Evolutionary conservation across 2,888 invertebrate genomes (phyloP), one percentile per base, ranked within the genome.

Genomic region (Apamea epomidion): DNA sequence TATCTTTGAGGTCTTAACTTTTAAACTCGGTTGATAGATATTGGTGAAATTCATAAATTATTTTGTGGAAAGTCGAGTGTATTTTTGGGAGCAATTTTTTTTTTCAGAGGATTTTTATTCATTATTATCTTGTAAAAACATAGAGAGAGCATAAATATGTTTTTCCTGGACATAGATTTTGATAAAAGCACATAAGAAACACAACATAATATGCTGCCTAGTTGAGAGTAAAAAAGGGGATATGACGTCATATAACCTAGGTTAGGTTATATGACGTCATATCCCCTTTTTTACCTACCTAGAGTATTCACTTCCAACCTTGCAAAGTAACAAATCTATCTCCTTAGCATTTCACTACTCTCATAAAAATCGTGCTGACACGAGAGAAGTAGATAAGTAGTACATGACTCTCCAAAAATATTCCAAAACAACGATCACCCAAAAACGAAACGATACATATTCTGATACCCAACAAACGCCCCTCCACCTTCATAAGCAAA

Each of bases 401-500:
- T 51, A 64, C 4, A 37, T 64, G 1, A 48, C 5, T 14, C 16
- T 2, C 0, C 16, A 72, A 72, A 68, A 42, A 70, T 54, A 82
- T 78, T 64, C 18, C 45, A 64, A 64, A 64, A 69, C 58, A 42
- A 70, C 51, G 16, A 18, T 6, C 29, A 21, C 7, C 62, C n/a
- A 60, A 72, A 73, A 77, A 16, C 25, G 21, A 64, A 73, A 21
- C 64, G 29, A 68, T 75, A 78, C 78, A 81, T 74, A 81, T 75
- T 82, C 76, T 51, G 78, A 80, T 78, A 71, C 70, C 25, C 73
- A 54, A 80, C 79, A 75, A 82, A 76, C 72, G 54, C 51, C 73
- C 77, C 51, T 83, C 65, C 84, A 25, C 71, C 77, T 73, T 84
- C 80, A 84, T 87, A 88, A 85, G 89, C 82, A 88, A 89, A 89